Conservation (phyloP, 2,888 invertebrate genomes). For the Drosophila koepferae region DNA sequence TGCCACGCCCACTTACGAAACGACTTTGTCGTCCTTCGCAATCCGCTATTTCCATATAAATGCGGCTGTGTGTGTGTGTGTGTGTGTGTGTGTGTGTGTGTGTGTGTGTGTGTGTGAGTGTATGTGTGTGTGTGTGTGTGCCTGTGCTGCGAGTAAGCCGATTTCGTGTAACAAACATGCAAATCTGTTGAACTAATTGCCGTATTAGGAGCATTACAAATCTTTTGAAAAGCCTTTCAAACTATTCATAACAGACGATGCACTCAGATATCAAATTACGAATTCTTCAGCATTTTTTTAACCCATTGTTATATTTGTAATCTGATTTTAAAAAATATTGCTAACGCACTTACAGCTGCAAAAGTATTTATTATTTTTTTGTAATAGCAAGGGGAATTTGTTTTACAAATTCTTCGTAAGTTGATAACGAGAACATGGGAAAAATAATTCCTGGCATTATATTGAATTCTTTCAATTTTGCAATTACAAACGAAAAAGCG, state of each 20-base stretch:
- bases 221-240: not conserved
- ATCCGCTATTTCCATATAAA: conserved; percentile 15
- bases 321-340: not conserved
- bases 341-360: too few species aligned
- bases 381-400: too few species aligned
- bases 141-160: conserved; percentile 53
- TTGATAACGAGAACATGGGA: not conserved
- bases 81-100: conserved; percentile 6
- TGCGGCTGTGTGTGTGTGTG: conserved; percentile 5
- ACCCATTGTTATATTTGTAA: not conserved
- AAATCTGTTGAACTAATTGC: conserved; percentile 38
- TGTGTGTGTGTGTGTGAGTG: conserved; percentile 9
- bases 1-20: conserved; percentile 49
- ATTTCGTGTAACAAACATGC: conserved; percentile 46
- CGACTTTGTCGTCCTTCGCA: conserved; percentile 33
- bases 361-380: too few species aligned
- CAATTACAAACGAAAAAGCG: not conserved
- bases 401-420: not conserved
- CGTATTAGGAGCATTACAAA: conserved; percentile 3
- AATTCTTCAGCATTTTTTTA: not conserved
- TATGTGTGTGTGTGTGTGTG: conserved; percentile 7
- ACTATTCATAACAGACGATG: not conserved
- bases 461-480: not conserved
- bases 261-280: not conserved
- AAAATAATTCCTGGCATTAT: not conserved